Evolutionary conservation across 2,888 invertebrate genomes (phyloP), one percentile per base, ranked within the genome.

Genomic region (Creontiades dilutus): DNA sequence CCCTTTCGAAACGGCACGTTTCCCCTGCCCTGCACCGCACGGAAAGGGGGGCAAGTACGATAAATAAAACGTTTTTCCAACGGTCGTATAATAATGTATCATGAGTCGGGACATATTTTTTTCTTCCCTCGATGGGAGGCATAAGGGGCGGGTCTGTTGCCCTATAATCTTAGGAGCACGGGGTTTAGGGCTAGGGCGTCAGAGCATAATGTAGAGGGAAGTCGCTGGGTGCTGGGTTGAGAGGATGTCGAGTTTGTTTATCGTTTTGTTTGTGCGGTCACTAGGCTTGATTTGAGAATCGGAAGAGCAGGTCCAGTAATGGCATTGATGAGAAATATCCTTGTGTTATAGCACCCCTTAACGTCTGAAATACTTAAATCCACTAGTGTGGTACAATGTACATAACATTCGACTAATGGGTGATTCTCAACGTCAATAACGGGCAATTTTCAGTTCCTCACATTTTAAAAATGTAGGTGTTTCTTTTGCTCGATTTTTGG

Each of bases 1-100:
- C 75, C 86, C 75, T 14, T 28, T 68, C n/a, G 61, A 61, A 61
- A 68, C 61, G 55, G 55, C 55, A 85, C 57, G 85, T 85, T 55
- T 52, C 85, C 85, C 85, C 27, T 11, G 23, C 37, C 37, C 27
- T 61, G 13, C 37, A 37, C 37, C 2, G 27, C 46, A 61, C 55
- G 37, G 9, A 11, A n/a, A n/a, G 80, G 23, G 27, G 14, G 47
- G 37, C 46, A 78, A 9, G 78, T 46, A 78, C 78, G 3, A 78
- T 46, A 78, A 78, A 78, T 28, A 78, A 78, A 78, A 13, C 78
- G 16, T 47, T 78, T n/a, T 47, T 78, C 78, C 37, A 19, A 78
- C 78, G 46, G 37, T 78, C 19, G 68, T 68, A 68, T 68, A 68
- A 78, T 47, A 47, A 46, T 78, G 78, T 78, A 78, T 78, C 78